These are phyloP conservation scores for Protobothrops mucrosquamatus DNA, from an alignment of 2,113 vertebrate genomes.

Conservation along the genomic window DNA sequence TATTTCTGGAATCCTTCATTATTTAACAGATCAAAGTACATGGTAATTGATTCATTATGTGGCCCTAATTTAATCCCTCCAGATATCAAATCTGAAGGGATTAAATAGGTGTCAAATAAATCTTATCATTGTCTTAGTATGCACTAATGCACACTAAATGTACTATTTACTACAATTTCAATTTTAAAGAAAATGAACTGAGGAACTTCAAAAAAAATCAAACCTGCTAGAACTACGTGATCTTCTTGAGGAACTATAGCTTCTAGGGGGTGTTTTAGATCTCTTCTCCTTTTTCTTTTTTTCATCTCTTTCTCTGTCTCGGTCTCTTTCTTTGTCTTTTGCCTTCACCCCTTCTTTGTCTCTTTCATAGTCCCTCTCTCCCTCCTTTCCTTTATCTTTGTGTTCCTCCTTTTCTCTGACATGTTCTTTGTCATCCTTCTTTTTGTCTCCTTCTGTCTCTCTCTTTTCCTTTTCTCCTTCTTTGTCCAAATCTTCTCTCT, in stretches of 20 bases:
- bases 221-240: slow-evolving; percentile 85
- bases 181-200: neutral
- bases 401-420: slow-evolving; percentile 52
- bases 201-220: neutral
- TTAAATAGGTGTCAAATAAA: neutral
- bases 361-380: slow-evolving; percentile 49
- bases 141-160: neutral
- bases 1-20: neutral
- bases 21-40: neutral
- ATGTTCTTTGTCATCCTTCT: slow-evolving; percentile 51
- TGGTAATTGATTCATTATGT: neutral
- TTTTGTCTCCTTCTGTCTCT: slow-evolving; percentile 42
- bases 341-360: slow-evolving; percentile 43
- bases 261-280: slow-evolving; percentile 76
- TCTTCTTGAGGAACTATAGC: slow-evolving; percentile 73
- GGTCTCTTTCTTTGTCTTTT: slow-evolving; percentile 35
- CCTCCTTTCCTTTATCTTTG: slow-evolving; percentile 53
- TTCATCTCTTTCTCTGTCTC: slow-evolving; percentile 57
- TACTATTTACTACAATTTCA: neutral
- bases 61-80: neutral
- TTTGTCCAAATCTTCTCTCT: slow-evolving; percentile 58
- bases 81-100: neutral
- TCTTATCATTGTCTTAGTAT: neutral
- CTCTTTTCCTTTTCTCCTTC: slow-evolving; percentile 59
- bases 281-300: slow-evolving; percentile 73